Base-by-base conservation (phyloP, 2,797 vertebrate genomes). In the Poeciliopsis turneri region DNA sequence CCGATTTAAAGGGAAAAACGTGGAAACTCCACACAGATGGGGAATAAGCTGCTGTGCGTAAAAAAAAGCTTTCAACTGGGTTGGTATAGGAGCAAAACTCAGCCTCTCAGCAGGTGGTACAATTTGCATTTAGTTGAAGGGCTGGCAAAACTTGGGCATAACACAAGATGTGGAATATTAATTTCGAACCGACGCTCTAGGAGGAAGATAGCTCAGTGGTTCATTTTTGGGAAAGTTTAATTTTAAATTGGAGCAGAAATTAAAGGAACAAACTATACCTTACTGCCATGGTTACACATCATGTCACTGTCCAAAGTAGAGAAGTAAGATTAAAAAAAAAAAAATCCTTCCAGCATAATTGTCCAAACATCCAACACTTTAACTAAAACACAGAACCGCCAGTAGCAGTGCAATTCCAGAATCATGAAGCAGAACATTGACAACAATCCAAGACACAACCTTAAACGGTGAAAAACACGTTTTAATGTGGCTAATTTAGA, bases 71-170 rank as follows among this genome's bases (percentile, higher is more conserved):
- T 45, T 70, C 39, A 70, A 45, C 39, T 45, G 20, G 25, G 25
- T 45, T n/a, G 41, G 68, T n/a, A 45, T 28, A 45, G 66, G 20
- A 68, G 20, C 18, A 69, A n/a, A 41, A 70, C 39, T 68, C 20
- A 25, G 20, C 18, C 23, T n/a, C 68, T 70, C 41, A 16, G 68
- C 15, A 13, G 68, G 41, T 68, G 68, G 68, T 70, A 43, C 11
- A 41, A n/a, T 69, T 69, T 69, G 41, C 66, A n/a, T 69, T 69
- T 43, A 43, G 41, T 45, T 69, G 39, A 69, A 69, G 36, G 36
- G 8, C 18, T 66, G 18, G 64, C 23, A 12, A 68, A 66, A n/a
- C 20, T 1, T 41, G 5, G 66, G 39, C 20, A 69, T 43, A 25
- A 43, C 20, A 69, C 39, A 33, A 66, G 39, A 39, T 69, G 39